Base-by-base conservation (phyloP, 1,140 invertebrate genomes). In the Temnothorax nylanderi region DNA sequence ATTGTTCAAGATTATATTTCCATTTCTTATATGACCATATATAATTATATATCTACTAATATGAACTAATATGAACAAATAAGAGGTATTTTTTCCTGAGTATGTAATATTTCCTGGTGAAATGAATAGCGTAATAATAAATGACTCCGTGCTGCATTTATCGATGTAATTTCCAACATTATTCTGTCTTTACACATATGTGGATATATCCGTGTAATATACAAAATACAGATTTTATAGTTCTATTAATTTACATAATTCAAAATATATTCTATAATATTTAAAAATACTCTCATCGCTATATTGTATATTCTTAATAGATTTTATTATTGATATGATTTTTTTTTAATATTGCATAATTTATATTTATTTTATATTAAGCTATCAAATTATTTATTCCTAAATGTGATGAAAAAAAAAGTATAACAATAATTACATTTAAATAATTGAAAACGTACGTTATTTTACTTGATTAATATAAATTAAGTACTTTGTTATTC, bases 141-240 rank as follows among this genome's bases (percentile, higher is more conserved):
- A 93, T 94, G 90, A 13, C 92, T 91, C 69, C 90, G 91, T 93
- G 92, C 91, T 93, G 89, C 91, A 90, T 88, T 69, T 78, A 89
- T 60, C 37, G 56, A 74, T 62, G 62, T 58, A 75, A 26, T 47
- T 21, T 69, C 18, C n/a, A 67, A 47, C 41, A 49, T 18, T 8
- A 47, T 69, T 26, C 5, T 47, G 7, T 65, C 32, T 44, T 21
- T 67, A 65, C 34, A 10, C 3, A 65, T 65, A n/a, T 67, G 64
- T 47, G n/a, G 21, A 60, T 47, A 3, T 69, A 69, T 41, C 10
- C 10, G 4, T 47, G 2, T 26, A 69, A 47, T 13, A 67, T 69
- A 69, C 21, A 11, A 69, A 69, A 47, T 47, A 47, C 3, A 60
- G 6, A 69, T 37, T 69, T 75, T 8, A 62, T 56, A 76, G 16